phyloP scores from a whole-genome alignment of 2,113 vertebrate species.

The Callospermophilus lateralis region DNA sequence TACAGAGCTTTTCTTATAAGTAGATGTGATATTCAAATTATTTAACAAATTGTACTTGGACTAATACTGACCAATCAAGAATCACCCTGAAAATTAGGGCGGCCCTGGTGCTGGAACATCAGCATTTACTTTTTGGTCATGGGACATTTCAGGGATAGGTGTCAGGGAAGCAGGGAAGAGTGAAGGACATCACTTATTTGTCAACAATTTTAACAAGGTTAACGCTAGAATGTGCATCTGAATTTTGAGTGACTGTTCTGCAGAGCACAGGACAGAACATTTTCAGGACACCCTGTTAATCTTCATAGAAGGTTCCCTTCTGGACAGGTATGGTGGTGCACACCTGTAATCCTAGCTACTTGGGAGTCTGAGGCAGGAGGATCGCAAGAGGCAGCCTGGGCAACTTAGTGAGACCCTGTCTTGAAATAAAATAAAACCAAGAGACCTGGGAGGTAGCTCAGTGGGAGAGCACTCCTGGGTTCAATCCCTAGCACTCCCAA shows the following conservation, averaged over 20 bases:
- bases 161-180: neutral
- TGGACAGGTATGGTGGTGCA: neutral
- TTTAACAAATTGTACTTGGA: neutral
- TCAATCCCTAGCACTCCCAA: neutral
- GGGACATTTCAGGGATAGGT: neutral
- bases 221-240: neutral
- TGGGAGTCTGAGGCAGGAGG: neutral
- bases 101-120: neutral
- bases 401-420: neutral
- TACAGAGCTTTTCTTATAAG: neutral
- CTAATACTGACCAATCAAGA: neutral
- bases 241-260: neutral
- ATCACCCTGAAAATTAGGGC: neutral
- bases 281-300: neutral
- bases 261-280: neutral
- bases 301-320: neutral
- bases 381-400: neutral
- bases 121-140: neutral
- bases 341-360: neutral
- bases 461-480: neutral
- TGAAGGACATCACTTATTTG: neutral
- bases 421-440: neutral
- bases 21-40: neutral
- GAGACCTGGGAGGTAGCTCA: neutral
- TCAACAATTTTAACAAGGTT: neutral